Percentiles rank a stretch among this genome's conserved stretches.
Conservation (phyloP, 2,113 vertebrate species). For the Ameiurus melas region DNA sequence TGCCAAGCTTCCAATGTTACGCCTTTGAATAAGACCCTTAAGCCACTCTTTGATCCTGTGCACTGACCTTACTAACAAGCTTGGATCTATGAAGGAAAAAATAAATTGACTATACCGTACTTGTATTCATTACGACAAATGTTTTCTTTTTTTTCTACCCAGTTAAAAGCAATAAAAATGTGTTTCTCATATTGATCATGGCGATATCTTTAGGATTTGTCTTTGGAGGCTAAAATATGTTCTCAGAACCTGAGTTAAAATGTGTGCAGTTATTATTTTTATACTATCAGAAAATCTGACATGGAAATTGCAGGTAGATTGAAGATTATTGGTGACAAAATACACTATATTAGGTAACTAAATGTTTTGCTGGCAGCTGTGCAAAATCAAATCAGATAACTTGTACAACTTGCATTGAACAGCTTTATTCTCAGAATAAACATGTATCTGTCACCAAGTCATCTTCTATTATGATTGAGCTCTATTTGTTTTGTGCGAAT, state of each 20-base stretch:
- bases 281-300: not conserved
- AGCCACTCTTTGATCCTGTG: not conserved
- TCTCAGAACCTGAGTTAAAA: not conserved
- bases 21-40: not conserved
- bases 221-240: not conserved
- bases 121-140: not conserved
- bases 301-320: not conserved
- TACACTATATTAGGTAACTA: not conserved
- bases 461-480: not conserved
- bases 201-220: not conserved
- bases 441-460: not conserved
- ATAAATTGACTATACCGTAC: not conserved
- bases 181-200: not conserved
- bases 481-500: not conserved
- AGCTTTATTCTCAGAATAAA: not conserved
- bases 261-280: not conserved
- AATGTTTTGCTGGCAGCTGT: not conserved
- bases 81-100: not conserved
- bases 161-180: not conserved
- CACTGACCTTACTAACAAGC: not conserved
- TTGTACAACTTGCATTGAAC: not conserved
- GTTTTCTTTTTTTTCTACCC: not conserved
- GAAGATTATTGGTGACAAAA: not conserved
- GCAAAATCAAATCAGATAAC: not conserved
- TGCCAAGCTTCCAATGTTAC: not conserved